phyloP scores from a whole-genome alignment of 2,113 vertebrate species.

The Boleophthalmus pectinirostris region DNA sequence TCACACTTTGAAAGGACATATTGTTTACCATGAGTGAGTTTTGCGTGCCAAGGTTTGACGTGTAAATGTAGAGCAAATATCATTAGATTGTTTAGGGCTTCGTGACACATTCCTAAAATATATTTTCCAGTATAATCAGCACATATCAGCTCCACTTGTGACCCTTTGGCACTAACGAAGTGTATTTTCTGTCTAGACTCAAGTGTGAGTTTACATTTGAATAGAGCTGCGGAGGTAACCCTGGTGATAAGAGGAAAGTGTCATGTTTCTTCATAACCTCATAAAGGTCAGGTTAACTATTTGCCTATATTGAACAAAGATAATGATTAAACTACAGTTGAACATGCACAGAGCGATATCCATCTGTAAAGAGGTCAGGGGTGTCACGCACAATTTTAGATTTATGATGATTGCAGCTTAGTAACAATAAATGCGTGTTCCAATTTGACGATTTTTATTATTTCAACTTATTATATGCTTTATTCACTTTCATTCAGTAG shows the following conservation, averaged over 20 bases:
- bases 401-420: background rate
- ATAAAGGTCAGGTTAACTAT: constrained; percentile 28
- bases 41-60: constrained; percentile 16
- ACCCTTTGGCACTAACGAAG: constrained; percentile 31
- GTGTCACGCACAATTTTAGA: background rate
- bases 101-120: constrained; percentile 6
- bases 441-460: too few species aligned
- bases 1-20: constrained; percentile 10
- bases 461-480: too few species aligned
- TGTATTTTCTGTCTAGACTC: constrained; percentile 13
- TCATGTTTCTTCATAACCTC: constrained; percentile 38
- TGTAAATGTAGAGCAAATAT: constrained; percentile 12
- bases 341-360: background rate
- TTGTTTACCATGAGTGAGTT: background rate
- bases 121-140: constrained; percentile 9
- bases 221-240: background rate
- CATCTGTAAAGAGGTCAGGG: background rate
- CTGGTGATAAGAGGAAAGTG: constrained; percentile 57
- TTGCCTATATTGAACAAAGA: constrained; percentile 22
- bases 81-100: background rate
- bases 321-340: constrained; percentile 53
- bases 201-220: background rate
- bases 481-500: too few species aligned
- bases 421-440: background rate
- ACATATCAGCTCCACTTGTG: constrained; percentile 26